A percentile compares a stretch with the other conserved stretches of the same genome.
Conservation (phyloP, 2,113 vertebrate species). For the Pedetes capensis region DNA sequence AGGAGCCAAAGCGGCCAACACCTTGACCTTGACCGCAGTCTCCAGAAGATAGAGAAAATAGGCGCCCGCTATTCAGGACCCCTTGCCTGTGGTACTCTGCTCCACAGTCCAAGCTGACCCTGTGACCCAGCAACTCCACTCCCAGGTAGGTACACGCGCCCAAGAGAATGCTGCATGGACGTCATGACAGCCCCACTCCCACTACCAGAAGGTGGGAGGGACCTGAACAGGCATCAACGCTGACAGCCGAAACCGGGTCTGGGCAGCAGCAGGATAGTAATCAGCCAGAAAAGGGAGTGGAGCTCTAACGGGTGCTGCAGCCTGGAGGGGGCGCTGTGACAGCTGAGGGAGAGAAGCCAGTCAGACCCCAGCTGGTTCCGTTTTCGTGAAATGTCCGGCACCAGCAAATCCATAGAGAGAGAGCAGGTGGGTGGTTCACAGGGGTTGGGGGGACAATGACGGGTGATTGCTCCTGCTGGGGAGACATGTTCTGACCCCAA, state of each 20-base stretch:
- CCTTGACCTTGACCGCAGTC: neutral
- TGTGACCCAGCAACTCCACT: rapidly evolving
- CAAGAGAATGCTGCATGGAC: no score
- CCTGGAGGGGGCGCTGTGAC: rapidly evolving
- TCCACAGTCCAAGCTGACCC: rapidly evolving
- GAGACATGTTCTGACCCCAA: no score
- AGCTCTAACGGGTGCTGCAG: rapidly evolving
- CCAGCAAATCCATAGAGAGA: neutral
- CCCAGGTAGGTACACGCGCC: neutral
- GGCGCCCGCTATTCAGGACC: rapidly evolving
- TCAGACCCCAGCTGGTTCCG: rapidly evolving
- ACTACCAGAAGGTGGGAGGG: no score
- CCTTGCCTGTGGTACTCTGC: rapidly evolving
- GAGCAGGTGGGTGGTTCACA: rapidly evolving
- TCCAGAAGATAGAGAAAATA: neutral
- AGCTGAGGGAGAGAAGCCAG: no score
- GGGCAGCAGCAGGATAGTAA: rapidly evolving
- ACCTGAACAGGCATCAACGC: no score
- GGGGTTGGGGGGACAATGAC: neutral
- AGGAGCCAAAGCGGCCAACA: rapidly evolving
- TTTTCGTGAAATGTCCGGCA: rapidly evolving
- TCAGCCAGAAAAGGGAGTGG: rapidly evolving
- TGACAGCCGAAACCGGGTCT: rapidly evolving
- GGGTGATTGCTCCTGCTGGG: no score
- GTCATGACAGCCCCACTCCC: no score